A percentile compares a stretch with the other conserved stretches of the same genome.
Conservation (phyloP, 2,797 vertebrate species). For the Neopelma chrysocephalum region DNA sequence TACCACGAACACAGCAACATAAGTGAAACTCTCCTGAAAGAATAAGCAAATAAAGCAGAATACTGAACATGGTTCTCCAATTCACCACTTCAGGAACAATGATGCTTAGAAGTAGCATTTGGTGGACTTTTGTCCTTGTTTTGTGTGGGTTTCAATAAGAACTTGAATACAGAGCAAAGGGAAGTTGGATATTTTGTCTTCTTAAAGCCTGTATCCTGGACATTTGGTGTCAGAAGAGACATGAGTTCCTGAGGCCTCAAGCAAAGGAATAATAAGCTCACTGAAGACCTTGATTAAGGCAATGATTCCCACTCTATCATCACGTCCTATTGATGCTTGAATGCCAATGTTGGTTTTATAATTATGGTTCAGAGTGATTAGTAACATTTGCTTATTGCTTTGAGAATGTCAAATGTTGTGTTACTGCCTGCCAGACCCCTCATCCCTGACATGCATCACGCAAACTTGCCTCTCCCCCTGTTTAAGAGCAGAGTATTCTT, state of each 20-base stretch:
- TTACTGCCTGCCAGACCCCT: background rate
- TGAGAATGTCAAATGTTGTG: background rate
- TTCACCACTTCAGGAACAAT: background rate
- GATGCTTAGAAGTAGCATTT: background rate
- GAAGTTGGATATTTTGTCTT: background rate
- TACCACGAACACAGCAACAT: background rate
- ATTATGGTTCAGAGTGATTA: conserved; percentile 5
- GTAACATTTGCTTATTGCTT: conserved; percentile 1
- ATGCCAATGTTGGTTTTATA: background rate
- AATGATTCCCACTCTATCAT: background rate
- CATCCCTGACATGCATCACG: background rate
- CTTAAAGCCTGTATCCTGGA: background rate
- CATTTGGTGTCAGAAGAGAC: background rate
- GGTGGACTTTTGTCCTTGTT: background rate
- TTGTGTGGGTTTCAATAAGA: background rate
- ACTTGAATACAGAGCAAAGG: background rate
- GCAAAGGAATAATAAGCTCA: background rate
- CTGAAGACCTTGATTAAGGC: background rate
- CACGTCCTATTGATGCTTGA: conserved; percentile 2
- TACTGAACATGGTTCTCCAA: background rate
- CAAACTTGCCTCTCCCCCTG: background rate
- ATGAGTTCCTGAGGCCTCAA: background rate
- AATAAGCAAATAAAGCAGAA: background rate
- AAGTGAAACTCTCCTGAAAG: background rate
- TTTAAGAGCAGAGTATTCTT: background rate